phyloP scores from a whole-genome alignment of 2,888 invertebrate genomes.

The Frankliniella fusca region DNA sequence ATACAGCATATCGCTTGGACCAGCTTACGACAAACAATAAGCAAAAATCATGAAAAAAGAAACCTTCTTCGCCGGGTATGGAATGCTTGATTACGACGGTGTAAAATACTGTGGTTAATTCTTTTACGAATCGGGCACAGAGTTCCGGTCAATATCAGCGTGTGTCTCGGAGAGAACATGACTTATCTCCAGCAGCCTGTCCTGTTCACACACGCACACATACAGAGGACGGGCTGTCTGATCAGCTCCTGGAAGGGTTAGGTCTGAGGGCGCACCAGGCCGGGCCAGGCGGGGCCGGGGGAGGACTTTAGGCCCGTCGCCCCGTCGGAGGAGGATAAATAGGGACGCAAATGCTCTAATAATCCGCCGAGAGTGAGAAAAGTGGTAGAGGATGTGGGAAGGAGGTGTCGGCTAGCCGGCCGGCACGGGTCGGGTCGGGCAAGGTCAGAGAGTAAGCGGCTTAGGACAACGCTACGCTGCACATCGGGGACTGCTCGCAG shows the following conservation, averaged over 20 bases:
- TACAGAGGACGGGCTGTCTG: too few relatives aligned
- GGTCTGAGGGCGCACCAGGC: too few relatives aligned
- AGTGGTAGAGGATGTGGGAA: neutral
- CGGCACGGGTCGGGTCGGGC: neutral
- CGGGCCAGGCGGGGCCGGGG: too few relatives aligned
- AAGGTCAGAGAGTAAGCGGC: neutral
- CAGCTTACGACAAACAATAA: too few relatives aligned
- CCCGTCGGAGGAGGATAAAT: neutral
- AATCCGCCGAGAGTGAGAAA: neutral
- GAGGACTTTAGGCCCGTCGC: neutral
- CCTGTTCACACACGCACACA: neutral
- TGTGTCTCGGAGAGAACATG: neutral
- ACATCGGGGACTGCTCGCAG: neutral
- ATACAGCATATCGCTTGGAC: too few relatives aligned
- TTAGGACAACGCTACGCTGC: neutral
- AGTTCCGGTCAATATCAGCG: too few relatives aligned
- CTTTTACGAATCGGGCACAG: too few relatives aligned
- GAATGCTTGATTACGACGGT: too few relatives aligned
- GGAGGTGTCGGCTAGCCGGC: neutral
- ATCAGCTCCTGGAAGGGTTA: too few relatives aligned
- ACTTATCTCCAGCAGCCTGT: neutral
- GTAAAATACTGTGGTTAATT: too few relatives aligned
- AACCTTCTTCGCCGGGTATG: too few relatives aligned
- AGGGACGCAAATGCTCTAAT: slow-evolving; percentile 18
- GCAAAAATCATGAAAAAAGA: too few relatives aligned